Evolutionary conservation across 2,888 invertebrate genomes (phyloP).

Genomic region (Chalcosyrphus nemorum): DNA sequence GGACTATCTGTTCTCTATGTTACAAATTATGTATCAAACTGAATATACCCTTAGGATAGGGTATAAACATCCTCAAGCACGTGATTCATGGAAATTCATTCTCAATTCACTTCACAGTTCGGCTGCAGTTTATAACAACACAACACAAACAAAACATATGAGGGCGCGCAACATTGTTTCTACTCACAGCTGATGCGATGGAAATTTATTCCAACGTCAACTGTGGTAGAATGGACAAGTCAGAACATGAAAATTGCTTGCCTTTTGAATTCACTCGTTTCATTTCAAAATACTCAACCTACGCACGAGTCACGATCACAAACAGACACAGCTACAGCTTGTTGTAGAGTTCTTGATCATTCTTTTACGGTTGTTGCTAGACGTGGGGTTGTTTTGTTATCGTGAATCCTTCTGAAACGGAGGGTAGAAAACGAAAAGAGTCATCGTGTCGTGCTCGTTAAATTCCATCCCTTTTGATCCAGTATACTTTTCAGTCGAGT

Average conservation of each 20-base stretch:
- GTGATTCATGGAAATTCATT: no score
- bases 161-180: neutral
- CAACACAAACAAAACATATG: no score
- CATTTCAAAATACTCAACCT: neutral
- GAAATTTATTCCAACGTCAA: constrained; percentile 25
- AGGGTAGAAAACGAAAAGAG: no score
- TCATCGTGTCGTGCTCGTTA: no score
- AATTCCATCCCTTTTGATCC: no score
- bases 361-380: neutral
- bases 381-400: constrained; percentile 1
- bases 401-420: neutral
- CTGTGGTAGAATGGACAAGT: constrained; percentile 36
- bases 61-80: no score
- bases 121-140: no score
- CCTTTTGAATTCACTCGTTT: constrained; percentile 8
- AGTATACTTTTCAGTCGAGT: neutral
- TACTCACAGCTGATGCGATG: constrained; percentile 21
- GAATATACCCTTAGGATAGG: no score
- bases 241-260: constrained; percentile 49
- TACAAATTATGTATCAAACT: no score
- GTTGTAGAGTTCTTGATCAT: constrained; percentile 1
- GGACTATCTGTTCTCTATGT: no score
- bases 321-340: no score
- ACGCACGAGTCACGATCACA: constrained; percentile 25
- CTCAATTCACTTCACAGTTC: no score